A percentile compares a stretch with the other conserved stretches of the same genome.
phyloP scores from a whole-genome alignment of 2,888 invertebrate species.

The Podotricha telesiphe region DNA sequence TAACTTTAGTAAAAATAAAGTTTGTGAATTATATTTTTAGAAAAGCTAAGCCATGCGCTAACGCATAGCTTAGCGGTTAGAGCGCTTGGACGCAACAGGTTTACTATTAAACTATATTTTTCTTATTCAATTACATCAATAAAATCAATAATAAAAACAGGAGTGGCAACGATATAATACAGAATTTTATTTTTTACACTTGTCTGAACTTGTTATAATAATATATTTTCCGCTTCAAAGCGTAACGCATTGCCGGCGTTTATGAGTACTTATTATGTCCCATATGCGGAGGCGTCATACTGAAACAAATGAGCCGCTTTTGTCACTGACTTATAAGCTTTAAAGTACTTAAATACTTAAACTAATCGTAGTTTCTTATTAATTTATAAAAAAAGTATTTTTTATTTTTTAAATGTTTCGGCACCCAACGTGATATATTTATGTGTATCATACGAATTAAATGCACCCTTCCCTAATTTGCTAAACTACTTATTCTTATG shows the following conservation, averaged over 20 bases:
- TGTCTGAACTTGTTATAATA: neutral
- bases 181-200: neutral
- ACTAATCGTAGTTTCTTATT: neutral
- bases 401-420: no score
- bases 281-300: conserved; percentile 39
- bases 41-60: no score
- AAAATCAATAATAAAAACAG: neutral
- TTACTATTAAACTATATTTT: no score
- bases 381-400: neutral
- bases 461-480: neutral
- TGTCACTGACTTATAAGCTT: conserved; percentile 40
- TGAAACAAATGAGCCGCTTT: conserved; percentile 41
- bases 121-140: neutral
- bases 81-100: no score
- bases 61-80: no score
- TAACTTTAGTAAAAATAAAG: no score
- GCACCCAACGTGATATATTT: neutral
- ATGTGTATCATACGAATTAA: neutral
- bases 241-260: conserved; percentile 10
- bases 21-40: no score
- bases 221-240: conserved; percentile 24
- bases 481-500: neutral
- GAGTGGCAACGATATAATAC: neutral
- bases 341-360: conserved; percentile 12
- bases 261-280: conserved; percentile 35